A percentile compares a stretch with the other conserved stretches of the same genome.
phyloP scores from a whole-genome alignment of 2,113 vertebrate species.

The Malurus cyaneus region DNA sequence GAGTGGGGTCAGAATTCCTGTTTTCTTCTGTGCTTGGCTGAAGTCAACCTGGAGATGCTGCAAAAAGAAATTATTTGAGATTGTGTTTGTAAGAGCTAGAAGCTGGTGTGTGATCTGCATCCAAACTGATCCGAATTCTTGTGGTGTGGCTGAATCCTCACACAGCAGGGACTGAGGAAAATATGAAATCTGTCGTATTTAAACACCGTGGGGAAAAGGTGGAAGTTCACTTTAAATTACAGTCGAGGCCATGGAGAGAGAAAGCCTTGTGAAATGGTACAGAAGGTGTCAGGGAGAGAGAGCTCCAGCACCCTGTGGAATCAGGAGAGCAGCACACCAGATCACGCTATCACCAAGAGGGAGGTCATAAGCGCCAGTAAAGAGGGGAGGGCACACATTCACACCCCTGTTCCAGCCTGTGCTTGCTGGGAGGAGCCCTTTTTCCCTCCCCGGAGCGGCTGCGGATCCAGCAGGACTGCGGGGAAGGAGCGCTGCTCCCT shows the following conservation, averaged over 20 bases:
- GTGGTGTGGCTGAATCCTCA: neutral
- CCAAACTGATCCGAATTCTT: neutral
- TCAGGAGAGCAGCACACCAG: neutral
- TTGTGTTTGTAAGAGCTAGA: neutral
- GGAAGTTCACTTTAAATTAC: neutral
- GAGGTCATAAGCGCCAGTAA: neutral
- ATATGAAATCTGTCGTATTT: neutral
- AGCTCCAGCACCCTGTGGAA: neutral
- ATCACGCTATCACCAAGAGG: neutral
- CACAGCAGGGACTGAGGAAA: neutral
- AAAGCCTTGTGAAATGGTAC: neutral
- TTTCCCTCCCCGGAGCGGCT: fast-evolving
- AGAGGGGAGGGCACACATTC: neutral
- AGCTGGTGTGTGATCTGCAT: neutral
- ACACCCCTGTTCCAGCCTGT: neutral
- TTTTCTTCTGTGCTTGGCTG: neutral
- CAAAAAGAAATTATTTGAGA: neutral
- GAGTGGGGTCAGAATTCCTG: neutral
- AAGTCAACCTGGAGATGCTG: neutral
- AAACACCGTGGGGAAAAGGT: neutral
- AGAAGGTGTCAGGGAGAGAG: neutral
- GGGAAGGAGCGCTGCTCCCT: neutral
- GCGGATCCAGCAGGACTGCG: neutral
- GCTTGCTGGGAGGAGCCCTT: neutral
- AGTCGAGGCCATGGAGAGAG: neutral